Percentiles rank a stretch among this genome's conserved stretches.
Conservation (phyloP, 2,888 invertebrate species). For the Ophonus ardosiacus region DNA sequence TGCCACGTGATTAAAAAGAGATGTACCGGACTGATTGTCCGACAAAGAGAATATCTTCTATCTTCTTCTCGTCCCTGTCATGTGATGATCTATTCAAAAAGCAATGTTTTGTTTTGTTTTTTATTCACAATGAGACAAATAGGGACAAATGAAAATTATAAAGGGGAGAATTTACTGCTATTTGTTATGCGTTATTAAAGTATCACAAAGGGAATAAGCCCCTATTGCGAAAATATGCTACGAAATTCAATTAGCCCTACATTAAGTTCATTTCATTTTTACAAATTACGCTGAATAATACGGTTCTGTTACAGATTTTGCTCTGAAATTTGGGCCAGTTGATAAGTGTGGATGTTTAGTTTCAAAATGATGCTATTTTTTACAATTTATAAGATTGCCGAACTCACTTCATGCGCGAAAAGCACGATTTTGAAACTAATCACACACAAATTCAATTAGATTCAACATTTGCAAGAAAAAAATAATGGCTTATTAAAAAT, state of each 20-base stretch:
- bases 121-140: conserved; percentile 54
- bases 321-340: no score
- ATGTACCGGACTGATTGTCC: conserved; percentile 55
- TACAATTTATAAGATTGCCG: no score
- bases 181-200: conserved; percentile 31
- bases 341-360: no score
- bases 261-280: neutral
- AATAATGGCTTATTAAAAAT: no score
- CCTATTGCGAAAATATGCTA: neutral
- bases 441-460: no score
- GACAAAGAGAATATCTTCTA: conserved; percentile 37
- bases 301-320: neutral
- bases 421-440: no score
- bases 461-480: no score
- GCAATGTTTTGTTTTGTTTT: conserved; percentile 44
- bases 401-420: no score
- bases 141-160: conserved; percentile 48
- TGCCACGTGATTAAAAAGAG: conserved; percentile 63
- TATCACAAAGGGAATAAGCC: conserved; percentile 20
- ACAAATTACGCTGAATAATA: neutral
- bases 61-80: neutral
- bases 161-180: conserved; percentile 34
- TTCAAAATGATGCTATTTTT: no score
- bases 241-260: neutral
- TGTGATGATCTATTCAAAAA: conserved; percentile 59